These are phyloP conservation scores for Crypturellus tataupa DNA, from an alignment of 2,797 vertebrate genomes.

Conservation along the genomic window DNA sequence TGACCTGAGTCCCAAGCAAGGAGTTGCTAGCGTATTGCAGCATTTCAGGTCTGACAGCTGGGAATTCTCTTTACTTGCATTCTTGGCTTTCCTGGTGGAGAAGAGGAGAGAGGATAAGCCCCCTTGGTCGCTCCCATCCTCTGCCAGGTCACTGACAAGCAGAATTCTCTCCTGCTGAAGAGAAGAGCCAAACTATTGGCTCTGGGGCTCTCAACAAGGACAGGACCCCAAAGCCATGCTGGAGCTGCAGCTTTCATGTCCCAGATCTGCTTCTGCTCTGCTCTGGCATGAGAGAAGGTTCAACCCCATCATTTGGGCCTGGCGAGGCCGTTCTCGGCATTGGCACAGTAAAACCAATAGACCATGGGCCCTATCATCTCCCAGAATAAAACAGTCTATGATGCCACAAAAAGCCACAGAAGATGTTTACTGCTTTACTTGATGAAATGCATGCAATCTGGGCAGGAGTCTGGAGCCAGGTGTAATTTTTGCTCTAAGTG, in stretches of 20 bases:
- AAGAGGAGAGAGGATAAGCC: background rate
- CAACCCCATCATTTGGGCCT: background rate
- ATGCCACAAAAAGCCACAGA: background rate
- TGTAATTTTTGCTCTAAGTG: background rate
- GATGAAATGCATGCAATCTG: background rate
- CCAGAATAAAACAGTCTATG: background rate
- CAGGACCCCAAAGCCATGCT: background rate
- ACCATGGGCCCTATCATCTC: background rate
- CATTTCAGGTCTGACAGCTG: background rate
- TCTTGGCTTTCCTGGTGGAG: background rate
- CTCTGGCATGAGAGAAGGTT: background rate
- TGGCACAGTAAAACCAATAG: background rate
- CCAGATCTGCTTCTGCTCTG: background rate
- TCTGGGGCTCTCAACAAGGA: background rate
- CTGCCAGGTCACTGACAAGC: background rate
- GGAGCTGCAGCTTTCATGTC: background rate
- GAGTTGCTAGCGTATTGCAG: background rate
- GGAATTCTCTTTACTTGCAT: background rate
- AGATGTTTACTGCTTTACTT: background rate
- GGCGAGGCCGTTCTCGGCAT: background rate
- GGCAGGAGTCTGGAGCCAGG: background rate
- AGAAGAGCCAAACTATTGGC: background rate
- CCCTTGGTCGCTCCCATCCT: background rate
- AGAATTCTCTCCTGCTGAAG: background rate
- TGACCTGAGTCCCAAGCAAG: background rate